Base-by-base conservation (phyloP, 2,888 invertebrate genomes). In the Pandemis heparana region DNA sequence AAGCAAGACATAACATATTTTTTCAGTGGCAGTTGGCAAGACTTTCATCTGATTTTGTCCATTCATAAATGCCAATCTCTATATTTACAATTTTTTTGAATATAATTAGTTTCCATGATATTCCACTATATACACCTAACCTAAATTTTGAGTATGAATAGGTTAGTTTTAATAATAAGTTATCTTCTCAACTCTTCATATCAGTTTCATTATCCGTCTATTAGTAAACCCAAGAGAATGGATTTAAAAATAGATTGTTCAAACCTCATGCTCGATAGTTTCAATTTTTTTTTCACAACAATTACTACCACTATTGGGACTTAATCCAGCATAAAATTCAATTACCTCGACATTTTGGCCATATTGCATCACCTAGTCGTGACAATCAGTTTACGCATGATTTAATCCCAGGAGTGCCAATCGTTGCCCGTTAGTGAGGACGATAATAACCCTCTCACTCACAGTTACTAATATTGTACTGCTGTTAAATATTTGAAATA, bases 41-140 rank as follows among this genome's bases (percentile, higher is more conserved):
- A 46, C 18, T 9, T 23, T 8, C 16, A 10, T 63, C 23, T 5
- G 16, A 0, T 46, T 64, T 69, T 68, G 59, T 62, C 46, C 46
- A 43, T 56, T 32, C 14, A 61, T 38, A 10, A 32, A 41, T 16
- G 38, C 38, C 51, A 38, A 65, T 51, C n/a, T 39, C 7, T 69
- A 73, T 69, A 73, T 64, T 41, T 60, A 69, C 59, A 71, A 18
- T 43, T 16, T 53, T n/a, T 51, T 12, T n/a, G 16, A 14, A 46
- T 43, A 66, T 62, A 43, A 53, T 61, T 71, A 18, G 53, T 68
- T 53, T 62, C 23, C 46, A 63, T 56, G 43, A 62, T 16, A 56
- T 51, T 59, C 59, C 56, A 46, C 39, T 73, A 64, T 73, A 46
- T 59, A 74, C 64, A 69, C 51, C 48, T 66, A 64, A 62, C 62